Percentiles rank a stretch among this genome's conserved stretches.
Conservation (phyloP, 2,888 invertebrate species). For the Pseudanteris insignis region DNA sequence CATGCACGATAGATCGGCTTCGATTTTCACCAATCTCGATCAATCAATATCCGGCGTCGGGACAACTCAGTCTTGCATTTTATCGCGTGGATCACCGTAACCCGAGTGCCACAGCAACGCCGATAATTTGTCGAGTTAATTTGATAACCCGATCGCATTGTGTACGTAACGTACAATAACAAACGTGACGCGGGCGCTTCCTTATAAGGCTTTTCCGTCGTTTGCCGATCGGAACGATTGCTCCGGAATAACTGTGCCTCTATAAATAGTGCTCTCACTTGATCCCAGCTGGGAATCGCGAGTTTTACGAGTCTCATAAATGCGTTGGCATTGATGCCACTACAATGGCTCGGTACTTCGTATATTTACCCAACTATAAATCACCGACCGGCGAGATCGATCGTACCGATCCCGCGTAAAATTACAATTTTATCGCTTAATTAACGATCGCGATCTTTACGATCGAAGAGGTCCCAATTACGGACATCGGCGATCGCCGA, state of each 20-base stretch:
- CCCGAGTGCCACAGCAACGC: neutral
- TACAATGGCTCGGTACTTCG: neutral
- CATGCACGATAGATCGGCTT: too few relatives aligned
- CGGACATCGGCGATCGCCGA: too few relatives aligned
- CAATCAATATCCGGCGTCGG: constrained; percentile 5
- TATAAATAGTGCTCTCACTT: constrained; percentile 17
- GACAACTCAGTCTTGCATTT: constrained; percentile 1
- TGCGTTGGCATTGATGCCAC: constrained; percentile 26
- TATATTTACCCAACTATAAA: constrained; percentile 11
- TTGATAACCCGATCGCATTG: constrained; percentile 17
- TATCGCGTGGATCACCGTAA: constrained; percentile 8
- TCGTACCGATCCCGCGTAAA: constrained; percentile 4
- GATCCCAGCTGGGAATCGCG: constrained; percentile 14
- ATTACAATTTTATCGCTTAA: neutral
- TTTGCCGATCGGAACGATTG: constrained; percentile 13
- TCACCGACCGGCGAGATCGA: constrained; percentile 19
- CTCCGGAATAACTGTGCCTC: constrained; percentile 25
- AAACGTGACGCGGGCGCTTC: constrained; percentile 2
- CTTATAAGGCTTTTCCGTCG: constrained; percentile 18
- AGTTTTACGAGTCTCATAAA: constrained; percentile 21
- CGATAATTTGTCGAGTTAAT: constrained; percentile 22
- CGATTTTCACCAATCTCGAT: constrained; percentile 4
- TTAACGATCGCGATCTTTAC: too few relatives aligned
- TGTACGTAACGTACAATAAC: constrained; percentile 1
- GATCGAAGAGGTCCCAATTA: too few relatives aligned